Conservation (phyloP, 1,140 invertebrate genomes). For the Pseudomyrmex pallidus region DNA sequence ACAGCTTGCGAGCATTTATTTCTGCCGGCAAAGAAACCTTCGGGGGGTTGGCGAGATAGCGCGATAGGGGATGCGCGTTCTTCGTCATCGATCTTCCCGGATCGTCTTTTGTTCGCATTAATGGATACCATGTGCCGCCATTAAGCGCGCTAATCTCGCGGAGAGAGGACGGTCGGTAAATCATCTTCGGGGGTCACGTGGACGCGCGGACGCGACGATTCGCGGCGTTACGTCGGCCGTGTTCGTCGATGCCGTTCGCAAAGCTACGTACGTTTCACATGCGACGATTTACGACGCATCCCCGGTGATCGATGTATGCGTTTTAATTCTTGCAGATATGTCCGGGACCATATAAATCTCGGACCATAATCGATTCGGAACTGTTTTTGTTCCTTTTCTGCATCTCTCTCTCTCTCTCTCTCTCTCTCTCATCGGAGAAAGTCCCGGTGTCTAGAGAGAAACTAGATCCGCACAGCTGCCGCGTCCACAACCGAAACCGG, state of each 20-base stretch:
- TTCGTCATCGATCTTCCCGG: constrained; percentile 55
- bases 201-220: no score
- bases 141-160: constrained; percentile 3
- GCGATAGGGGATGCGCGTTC: constrained; percentile 12
- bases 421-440: constrained; percentile 29
- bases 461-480: constrained; percentile 85
- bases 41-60: neutral
- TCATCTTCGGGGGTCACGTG: constrained; percentile 2
- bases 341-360: neutral
- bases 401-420: constrained; percentile 25
- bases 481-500: constrained; percentile 80
- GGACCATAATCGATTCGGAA: constrained; percentile 35
- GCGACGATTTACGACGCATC: neutral
- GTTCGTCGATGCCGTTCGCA: neutral
- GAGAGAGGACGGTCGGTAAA: neutral
- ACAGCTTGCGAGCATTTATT: constrained; percentile 55
- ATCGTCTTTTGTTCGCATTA: constrained; percentile 55
- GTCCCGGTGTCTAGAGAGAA: constrained; percentile 77
- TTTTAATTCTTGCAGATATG: neutral
- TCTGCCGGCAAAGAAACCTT: constrained; percentile 9
- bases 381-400: constrained; percentile 29
- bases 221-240: neutral
- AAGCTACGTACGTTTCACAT: neutral
- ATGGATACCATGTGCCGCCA: constrained; percentile 32
- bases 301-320: neutral